Evolutionary conservation across 35 echinoderm and acorn worm genomes (phyloP).

Genomic region (Apostichopus parvimensis): DNA sequence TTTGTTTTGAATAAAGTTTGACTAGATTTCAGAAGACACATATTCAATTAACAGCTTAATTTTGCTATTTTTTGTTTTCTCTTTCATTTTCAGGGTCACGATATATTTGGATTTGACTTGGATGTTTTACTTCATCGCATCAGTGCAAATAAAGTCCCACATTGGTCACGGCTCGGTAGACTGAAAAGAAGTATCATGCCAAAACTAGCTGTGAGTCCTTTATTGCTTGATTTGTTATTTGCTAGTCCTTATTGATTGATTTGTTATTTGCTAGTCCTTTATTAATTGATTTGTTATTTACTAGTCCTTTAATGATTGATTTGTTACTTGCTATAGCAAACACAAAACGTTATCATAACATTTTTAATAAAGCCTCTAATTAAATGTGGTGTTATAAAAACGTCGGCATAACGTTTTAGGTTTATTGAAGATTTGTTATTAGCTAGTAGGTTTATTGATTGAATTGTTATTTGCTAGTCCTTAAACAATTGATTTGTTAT

Average conservation of each 20-base stretch:
- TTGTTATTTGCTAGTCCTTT: too few species aligned
- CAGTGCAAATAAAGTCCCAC: slow-evolving; percentile 89
- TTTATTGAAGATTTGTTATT: too few species aligned
- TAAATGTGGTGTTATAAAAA: too few species aligned
- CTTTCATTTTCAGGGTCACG: slow-evolving; percentile 78
- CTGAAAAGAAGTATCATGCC: slow-evolving; percentile 82
- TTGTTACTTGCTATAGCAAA: neutral
- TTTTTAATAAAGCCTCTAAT: too few species aligned
- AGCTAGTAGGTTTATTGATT: too few species aligned
- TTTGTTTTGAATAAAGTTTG: too few species aligned
- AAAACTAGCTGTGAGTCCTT: slow-evolving; percentile 83
- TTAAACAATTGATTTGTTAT: neutral
- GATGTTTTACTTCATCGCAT: slow-evolving; percentile 96
- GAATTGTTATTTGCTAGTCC: slow-evolving; percentile 52
- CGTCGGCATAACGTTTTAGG: too few species aligned
- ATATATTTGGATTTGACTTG: slow-evolving; percentile 89
- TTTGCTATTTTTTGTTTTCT: neutral
- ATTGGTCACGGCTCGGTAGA: slow-evolving; percentile 93
- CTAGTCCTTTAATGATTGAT: slow-evolving; percentile 35
- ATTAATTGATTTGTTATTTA: too few species aligned
- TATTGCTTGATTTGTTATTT: neutral
- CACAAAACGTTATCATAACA: too few species aligned
- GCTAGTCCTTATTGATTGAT: too few species aligned
- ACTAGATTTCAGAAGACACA: too few species aligned
- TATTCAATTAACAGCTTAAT: too few species aligned